These are phyloP conservation scores for Athalia rosae DNA, from an alignment of 2,888 invertebrate species.

Conservation along the genomic window DNA sequence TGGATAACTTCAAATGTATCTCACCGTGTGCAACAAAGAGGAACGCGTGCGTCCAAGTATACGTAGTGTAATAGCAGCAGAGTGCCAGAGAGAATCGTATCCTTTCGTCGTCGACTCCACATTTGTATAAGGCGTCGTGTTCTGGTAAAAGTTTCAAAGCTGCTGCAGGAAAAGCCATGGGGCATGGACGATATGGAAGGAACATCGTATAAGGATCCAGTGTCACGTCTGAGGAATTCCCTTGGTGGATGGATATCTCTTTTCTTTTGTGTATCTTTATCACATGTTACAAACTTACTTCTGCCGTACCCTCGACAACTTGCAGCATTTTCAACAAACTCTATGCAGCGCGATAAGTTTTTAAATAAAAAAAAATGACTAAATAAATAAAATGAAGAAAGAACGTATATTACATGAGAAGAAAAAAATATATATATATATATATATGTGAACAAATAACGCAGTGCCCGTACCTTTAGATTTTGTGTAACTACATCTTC, in stretches of 20 bases:
- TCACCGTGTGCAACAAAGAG: background rate
- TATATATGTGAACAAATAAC: too few species aligned
- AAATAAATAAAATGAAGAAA: background rate
- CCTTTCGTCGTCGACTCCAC: background rate
- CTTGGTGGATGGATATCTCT: constrained; percentile 6
- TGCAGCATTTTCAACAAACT: background rate
- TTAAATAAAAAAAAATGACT: background rate
- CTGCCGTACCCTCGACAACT: constrained; percentile 14
- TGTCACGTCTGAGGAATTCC: constrained; percentile 31
- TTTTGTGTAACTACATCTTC: too few species aligned
- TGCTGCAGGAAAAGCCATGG: background rate
- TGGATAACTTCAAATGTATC: background rate
- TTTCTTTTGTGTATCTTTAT: constrained; percentile 15
- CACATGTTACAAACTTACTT: constrained; percentile 26
- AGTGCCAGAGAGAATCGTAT: background rate
- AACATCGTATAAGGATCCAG: constrained; percentile 3
- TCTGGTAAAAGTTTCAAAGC: constrained; percentile 29
- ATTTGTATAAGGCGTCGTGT: background rate
- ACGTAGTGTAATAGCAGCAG: too few species aligned
- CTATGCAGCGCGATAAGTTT: constrained; percentile 12
- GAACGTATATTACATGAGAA: too few species aligned
- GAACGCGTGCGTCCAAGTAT: background rate
- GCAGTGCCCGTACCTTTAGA: background rate
- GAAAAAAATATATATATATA: too few species aligned
- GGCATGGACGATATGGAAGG: constrained; percentile 7